Percentiles rank a stretch among this genome's conserved stretches.
These are phyloP conservation scores for Macrostomum lignano DNA, from an alignment of 1,140 invertebrate genomes.

Conservation along the genomic window DNA sequence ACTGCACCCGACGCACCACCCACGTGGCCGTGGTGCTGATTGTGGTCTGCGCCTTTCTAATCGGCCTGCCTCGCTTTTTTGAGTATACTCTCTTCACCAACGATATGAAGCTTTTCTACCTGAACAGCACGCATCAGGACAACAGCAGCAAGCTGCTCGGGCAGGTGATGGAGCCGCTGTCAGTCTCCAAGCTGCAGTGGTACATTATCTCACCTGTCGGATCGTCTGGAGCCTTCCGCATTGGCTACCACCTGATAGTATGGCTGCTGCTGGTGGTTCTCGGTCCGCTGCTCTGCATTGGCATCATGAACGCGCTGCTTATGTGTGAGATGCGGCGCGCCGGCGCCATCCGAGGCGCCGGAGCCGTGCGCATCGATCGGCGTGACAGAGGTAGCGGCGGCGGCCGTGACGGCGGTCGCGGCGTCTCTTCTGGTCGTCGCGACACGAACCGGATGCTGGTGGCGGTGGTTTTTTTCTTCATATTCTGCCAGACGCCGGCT, in stretches of 20 bases:
- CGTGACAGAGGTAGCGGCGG: too few relatives aligned
- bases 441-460: conserved; percentile 26
- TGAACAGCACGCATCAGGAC: conserved; percentile 13
- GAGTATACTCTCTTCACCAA: conserved; percentile 9
- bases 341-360: conserved; percentile 17
- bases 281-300: conserved; percentile 19
- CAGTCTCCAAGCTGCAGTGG: too few relatives aligned
- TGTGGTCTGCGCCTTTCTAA: conserved; percentile 12
- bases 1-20: conserved; percentile 16
- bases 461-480: conserved; percentile 23
- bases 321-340: conserved; percentile 14
- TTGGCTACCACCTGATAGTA: conserved; percentile 19
- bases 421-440: too few relatives aligned
- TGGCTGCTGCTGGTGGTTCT: conserved; percentile 19
- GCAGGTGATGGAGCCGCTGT: too few relatives aligned
- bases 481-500: conserved; percentile 25
- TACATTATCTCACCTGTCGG: too few relatives aligned
- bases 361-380: too few relatives aligned
- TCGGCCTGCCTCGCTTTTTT: conserved; percentile 21
- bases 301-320: conserved; percentile 14
- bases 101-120: neutral
- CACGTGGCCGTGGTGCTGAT: conserved; percentile 14
- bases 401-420: too few relatives aligned
- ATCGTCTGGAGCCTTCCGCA: conserved; percentile 12
- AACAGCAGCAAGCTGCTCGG: conserved; percentile 22